Evolutionary conservation across 2,888 invertebrate genomes (phyloP), one percentile per base, ranked within the genome.

Genomic region (Calephelis perditalis): DNA sequence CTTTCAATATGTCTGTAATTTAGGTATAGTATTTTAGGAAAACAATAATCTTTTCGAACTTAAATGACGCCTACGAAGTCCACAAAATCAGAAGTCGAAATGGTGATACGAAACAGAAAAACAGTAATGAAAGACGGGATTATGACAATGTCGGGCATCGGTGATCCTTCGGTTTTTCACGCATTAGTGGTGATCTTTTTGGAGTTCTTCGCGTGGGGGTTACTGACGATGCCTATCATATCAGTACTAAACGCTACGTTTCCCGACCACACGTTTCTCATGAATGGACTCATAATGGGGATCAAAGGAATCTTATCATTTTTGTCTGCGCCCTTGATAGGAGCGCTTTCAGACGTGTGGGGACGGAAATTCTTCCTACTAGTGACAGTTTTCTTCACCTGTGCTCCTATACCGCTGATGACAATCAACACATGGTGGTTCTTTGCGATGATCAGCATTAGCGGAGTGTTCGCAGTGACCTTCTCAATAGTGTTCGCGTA

Each of bases 371-470:
- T 99, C 82, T 99, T 99, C 91, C 94, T 99, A 65, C 93, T 99
- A 68, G 95, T 99, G 77, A 99, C 99, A 58, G 99, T 99, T 75
- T 98, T 99, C 87, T 99, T 99, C 91, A 99, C 99, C 47, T 99
- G 99, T 91, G 96, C 97, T 72, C 99, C 99, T 59, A 99, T 99
- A 81, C 99, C 99, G 60, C 92, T 99, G 65, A 99, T 99, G 97
- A 97, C 97, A 77, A 96, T 99, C 81, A 99, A 99, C 91, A 98
- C 99, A 57, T 99, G 97, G 97, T 99, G 98, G 98, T 99, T 99
- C 89, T 99, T 99, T 90, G 98, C 99, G 63, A 97, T 99, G 96
- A 97, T 99, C 91, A 98, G 98, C 80, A 97, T 99, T 83, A 98
- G 98, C 72, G 99, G 99, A 65, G 96, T 99, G 70, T 99, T 99